Base-by-base conservation (phyloP, 1,140 invertebrate species). In the Druon quercuslanigerum region DNA sequence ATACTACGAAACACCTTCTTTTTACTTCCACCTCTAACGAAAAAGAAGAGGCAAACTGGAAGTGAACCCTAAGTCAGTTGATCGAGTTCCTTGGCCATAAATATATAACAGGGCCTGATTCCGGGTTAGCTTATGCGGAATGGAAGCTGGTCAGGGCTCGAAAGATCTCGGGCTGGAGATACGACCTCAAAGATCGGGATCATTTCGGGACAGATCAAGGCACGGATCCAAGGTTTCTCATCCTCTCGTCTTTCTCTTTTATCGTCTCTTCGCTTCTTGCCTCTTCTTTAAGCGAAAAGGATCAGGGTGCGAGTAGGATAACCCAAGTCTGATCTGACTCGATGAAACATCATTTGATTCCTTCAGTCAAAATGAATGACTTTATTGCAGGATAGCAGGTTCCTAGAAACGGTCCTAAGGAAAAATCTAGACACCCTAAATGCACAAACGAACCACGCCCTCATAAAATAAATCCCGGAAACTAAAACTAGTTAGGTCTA, bases 151-250 rank as follows among this genome's bases (percentile, higher is more conserved):
- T 16, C 56, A 19, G 71, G 71, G 71, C 72, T 66, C 72, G 46
- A 9, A 75, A 81, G 79, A 81, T 81, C 56, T 75, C 60, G 46
- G 77, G 72, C 25, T 51, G 66, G 71, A 80, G 75, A 80, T 80
- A 74, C 73, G 52, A 80, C 75, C 72, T 56, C 46, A 77, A 75
- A 72, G 74, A 79, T 73, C 74, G 74, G 74, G 78, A 56, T 72
- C 73, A 75, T 71, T 75, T 72, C 25, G 33, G 70, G 60, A 52
- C 46, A 60, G 70, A 71, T 50, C 50, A 66, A 54, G 46, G 16
- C 33, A 71, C 12, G 16, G 73, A 72, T 52, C 77, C 79, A 80
- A 80, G 79, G 79, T 77, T 80, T 73, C 75, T 76, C 51, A 51
- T 77, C 75, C 76, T 46, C 57, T 75, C 51, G 14, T 72, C 17